Conservation (phyloP, 2,797 vertebrate species). For the Rhodeus uyekii region DNA sequence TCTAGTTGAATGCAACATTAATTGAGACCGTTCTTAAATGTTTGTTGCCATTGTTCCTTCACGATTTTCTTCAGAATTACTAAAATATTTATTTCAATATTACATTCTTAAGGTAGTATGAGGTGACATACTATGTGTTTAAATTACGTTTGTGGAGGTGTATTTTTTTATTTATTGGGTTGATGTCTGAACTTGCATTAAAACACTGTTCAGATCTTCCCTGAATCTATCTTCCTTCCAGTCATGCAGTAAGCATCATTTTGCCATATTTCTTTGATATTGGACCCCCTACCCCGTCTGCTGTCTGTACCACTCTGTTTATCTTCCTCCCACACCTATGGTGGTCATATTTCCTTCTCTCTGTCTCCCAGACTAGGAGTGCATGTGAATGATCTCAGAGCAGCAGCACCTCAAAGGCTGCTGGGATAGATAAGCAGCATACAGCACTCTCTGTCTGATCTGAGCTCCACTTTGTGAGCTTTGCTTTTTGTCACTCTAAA, state of each 20-base stretch:
- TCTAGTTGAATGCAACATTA: neutral
- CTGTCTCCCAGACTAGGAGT: constrained; percentile 10
- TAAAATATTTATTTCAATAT: neutral
- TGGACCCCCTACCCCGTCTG: neutral
- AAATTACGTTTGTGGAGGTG: neutral
- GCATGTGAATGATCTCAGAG: constrained; percentile 14
- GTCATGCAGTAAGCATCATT: neutral
- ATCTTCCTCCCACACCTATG: constrained; percentile 5
- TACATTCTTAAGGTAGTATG: neutral
- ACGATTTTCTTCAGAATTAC: neutral
- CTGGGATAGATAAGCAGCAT: constrained; percentile 28
- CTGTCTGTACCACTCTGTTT: constrained; percentile 21
- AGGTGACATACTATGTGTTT: neutral
- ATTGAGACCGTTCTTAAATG: neutral
- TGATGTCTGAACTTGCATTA: neutral
- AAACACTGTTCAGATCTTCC: constrained; percentile 15
- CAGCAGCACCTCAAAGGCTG: constrained; percentile 33
- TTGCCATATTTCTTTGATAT: constrained; percentile 25
- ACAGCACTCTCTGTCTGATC: constrained; percentile 18
- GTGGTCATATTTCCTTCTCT: constrained; percentile 23
- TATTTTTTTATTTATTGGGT: neutral
- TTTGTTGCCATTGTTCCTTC: neutral
- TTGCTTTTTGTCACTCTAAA: constrained; percentile 24
- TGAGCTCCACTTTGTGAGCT: neutral
- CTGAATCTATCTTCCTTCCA: constrained; percentile 4